Evolutionary conservation across 2,113 vertebrate genomes (phyloP), one percentile per base, ranked within the genome.

Genomic region (Zosterops japonicus): DNA sequence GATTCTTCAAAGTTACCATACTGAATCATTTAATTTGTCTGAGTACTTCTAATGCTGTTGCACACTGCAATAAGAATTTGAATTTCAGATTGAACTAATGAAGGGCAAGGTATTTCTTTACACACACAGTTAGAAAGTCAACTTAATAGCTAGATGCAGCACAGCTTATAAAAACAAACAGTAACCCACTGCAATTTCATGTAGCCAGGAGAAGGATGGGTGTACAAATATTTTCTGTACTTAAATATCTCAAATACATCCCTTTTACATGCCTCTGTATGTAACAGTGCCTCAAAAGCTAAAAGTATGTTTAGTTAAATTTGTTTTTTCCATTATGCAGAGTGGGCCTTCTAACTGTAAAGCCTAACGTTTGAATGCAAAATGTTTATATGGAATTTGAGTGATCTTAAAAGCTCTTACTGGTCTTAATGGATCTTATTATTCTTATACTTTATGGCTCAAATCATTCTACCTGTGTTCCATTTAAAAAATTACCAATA

Each of bases 11-110:
- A 96, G 83, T 72, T 87, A 92, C 80, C 68, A 91, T 14, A 87
- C 42, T 84, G 94, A 96, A 96, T 90, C 83, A 96, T 96, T 96
- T 97, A 90, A 97, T 97, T 96, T 97, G 89, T 97, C 69, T 95
- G 92, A 97, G 74, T 93, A 90, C 49, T 94, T 70, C 65, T 64
- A 96, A 96, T 92, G 83, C 81, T 63, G 8, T 64, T 94, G 75
- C 83, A 92, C 60, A 82, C 31, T 78, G 87, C 89, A 91, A 60
- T 65, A 68, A 94, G 70, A 90, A 97, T 96, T 53, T 77, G 81
- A 93, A 84, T 93, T 97, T 97, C 89, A 96, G 84, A 97, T 90
- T 67, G 93, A 97, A 92, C 47, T 96, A 97, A 94, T 83, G 87
- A 95, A 97, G 56, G 90, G 47, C 69, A 72, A 89, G 70, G 60